phyloP scores from a whole-genome alignment of 1,140 invertebrate genomes.

The Drosophila insularis region DNA sequence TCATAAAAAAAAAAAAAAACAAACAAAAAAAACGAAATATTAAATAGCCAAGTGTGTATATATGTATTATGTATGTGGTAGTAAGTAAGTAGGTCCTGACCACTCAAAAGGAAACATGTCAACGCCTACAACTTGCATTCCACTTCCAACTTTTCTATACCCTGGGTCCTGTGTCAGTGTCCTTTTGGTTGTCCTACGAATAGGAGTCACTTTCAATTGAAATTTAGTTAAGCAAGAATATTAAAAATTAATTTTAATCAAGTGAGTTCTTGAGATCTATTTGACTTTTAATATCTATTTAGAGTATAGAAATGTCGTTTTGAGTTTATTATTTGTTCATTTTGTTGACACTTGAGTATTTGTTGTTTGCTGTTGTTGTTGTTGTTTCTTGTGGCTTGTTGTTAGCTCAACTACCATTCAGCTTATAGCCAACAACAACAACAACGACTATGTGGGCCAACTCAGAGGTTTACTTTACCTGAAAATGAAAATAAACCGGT shows the following conservation, averaged over 20 bases:
- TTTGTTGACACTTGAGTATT: slow-evolving; percentile 30
- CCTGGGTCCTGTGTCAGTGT: neutral
- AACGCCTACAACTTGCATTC: neutral
- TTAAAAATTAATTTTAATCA: too few relatives aligned
- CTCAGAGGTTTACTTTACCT: slow-evolving; percentile 1
- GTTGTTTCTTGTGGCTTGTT: neutral
- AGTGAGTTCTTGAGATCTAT: too few relatives aligned
- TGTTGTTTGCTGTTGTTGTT: slow-evolving; percentile 23
- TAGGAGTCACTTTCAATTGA: too few relatives aligned
- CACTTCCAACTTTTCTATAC: neutral
- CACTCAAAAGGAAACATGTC: neutral
- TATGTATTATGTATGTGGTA: neutral
- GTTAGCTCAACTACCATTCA: slow-evolving; percentile 9
- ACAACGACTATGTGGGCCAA: slow-evolving; percentile 42
- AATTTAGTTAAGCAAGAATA: too few relatives aligned
- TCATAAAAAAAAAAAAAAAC: neutral
- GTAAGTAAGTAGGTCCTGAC: neutral
- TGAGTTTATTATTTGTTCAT: neutral
- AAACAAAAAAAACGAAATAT: slow-evolving; percentile 19
- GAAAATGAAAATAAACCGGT: slow-evolving; percentile 40
- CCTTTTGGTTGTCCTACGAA: too few relatives aligned
- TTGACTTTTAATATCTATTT: too few relatives aligned
- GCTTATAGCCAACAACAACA: slow-evolving; percentile 21
- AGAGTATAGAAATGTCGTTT: neutral
- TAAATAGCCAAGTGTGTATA: slow-evolving; percentile 26